Evolutionary conservation across 2,113 vertebrate genomes (phyloP), one percentile per base, ranked within the genome.

Genomic region (Miniopterus natalensis): DNA sequence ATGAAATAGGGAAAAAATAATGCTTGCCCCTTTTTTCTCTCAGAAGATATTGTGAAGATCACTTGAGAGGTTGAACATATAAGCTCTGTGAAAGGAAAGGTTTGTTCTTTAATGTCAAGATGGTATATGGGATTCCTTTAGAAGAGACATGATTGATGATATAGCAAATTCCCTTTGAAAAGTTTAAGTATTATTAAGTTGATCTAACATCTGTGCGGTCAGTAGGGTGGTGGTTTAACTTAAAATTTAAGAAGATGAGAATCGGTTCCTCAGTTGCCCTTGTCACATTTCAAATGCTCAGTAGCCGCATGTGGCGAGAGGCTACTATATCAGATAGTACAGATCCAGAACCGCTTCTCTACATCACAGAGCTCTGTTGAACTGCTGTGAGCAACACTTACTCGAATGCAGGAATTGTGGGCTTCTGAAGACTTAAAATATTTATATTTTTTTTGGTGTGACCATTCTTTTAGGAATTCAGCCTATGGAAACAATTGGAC

Each of bases 221-320:
- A 49, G 13, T 95, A 80, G 47, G 65, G 6, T 65, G 15, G 3
- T 51, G 55, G 13, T 53, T 70, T 81, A 25, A 90, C 75, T 83
- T 93, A 77, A 55, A 88, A 84, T 74, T 25, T 57, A 83, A 81
- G 53, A 68, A 86, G 85, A 45, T 83, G 73, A 45, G 63, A 92
- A 55, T 68, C 40, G 57, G 12, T 47, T 66, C 47, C 51, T 78
- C 57, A 53, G 10, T 85, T 86, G 73, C 8, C 73, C 45, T 77
- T 17, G 31, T 87, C 81, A 90, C 36, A 81, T 93, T 95, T 85
- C 45, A 40, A 70, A 81, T 90, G 14, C 36, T 40, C 47, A 36
- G 4, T 77, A 81, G 29, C 8, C 13, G 40, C 80, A 31, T 14
- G 13, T 47, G 49, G n/a, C 31, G 51, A 59, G 51, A 36, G 27